phyloP scores from a whole-genome alignment of 2,888 invertebrate species.

The Drosophila siamana region DNA sequence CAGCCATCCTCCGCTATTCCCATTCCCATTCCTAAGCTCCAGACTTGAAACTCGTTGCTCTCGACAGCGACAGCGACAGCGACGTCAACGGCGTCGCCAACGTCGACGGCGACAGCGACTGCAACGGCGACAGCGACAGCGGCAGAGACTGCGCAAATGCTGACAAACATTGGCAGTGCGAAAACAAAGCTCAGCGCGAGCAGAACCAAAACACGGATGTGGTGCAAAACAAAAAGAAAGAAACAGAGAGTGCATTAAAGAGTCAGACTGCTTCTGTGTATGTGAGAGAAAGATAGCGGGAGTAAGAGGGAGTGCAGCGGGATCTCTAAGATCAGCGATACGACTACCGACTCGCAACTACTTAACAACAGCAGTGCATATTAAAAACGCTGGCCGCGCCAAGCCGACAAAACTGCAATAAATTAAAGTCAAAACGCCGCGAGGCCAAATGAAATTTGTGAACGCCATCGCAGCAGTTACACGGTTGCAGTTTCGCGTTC shows the following conservation, averaged over 20 bases:
- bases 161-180: conserved; percentile 72
- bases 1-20: conserved; percentile 16
- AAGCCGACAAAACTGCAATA: conserved; percentile 82
- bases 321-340: conserved; percentile 32
- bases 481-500: conserved; percentile 82
- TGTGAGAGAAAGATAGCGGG: neutral
- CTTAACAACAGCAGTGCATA: conserved; percentile 48
- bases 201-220: conserved; percentile 70
- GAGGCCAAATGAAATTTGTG: conserved; percentile 67
- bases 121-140: conserved; percentile 23
- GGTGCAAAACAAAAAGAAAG: conserved; percentile 34
- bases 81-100: neutral
- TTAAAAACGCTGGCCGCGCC: conserved; percentile 53
- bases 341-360: conserved; percentile 36
- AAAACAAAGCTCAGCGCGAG: conserved; percentile 81
- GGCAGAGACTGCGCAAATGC: conserved; percentile 34
- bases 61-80: conserved; percentile 32
- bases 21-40: conserved; percentile 36
- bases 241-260: neutral
- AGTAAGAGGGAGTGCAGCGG: neutral
- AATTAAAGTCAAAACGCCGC: conserved; percentile 77
- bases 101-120: conserved; percentile 3
- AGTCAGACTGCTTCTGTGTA: conserved; percentile 1
- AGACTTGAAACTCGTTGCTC: conserved; percentile 55
- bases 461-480: conserved; percentile 60